Percentiles rank a stretch among this genome's conserved stretches.
Evolutionary conservation across 2,113 vertebrate genomes (phyloP).

Genomic region (Rana temporaria): DNA sequence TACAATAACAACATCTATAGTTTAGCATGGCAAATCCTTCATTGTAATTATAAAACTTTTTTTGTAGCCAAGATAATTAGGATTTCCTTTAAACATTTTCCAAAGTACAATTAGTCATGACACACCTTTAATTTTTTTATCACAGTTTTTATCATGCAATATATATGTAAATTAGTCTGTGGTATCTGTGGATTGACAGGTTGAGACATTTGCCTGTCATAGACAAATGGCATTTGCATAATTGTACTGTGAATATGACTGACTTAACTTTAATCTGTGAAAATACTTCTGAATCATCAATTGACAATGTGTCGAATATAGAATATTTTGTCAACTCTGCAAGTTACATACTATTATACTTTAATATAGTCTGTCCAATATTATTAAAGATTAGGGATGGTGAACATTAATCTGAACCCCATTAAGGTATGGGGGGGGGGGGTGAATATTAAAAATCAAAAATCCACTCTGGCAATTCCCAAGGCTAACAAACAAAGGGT

Average conservation of each 20-base stretch:
- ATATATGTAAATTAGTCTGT: slow-evolving; percentile 3
- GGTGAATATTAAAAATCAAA: too few relatives aligned
- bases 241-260: slow-evolving; percentile 11
- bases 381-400: background rate
- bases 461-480: too few relatives aligned
- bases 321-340: background rate
- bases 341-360: too few relatives aligned
- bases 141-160: background rate
- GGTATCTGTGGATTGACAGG: background rate
- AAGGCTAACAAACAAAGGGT: too few relatives aligned
- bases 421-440: too few relatives aligned
- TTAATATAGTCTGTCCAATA: background rate
- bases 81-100: too few relatives aligned
- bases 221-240: slow-evolving; percentile 21
- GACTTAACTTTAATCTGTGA: background rate
- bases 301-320: background rate
- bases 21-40: too few relatives aligned
- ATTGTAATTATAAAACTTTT: too few relatives aligned
- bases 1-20: too few relatives aligned
- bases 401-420: too few relatives aligned
- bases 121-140: background rate
- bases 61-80: too few relatives aligned
- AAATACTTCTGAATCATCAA: background rate
- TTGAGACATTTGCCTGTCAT: background rate
- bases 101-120: background rate